Evolutionary conservation across 2,113 vertebrate genomes (phyloP).

Genomic region (Hydrochoerus hydrochaeris): DNA sequence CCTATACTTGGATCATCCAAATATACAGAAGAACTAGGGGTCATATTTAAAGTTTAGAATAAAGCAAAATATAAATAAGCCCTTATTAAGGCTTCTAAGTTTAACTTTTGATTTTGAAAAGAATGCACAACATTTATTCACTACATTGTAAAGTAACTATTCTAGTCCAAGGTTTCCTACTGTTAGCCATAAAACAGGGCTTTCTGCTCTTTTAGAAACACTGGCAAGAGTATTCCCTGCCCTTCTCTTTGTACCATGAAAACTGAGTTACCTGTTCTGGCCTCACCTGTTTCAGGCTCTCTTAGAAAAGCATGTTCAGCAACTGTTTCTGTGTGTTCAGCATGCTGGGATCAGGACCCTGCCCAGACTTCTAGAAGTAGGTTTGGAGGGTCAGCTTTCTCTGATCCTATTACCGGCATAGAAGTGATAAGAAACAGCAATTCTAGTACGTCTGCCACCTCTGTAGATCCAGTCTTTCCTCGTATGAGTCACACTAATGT

Average conservation of each 20-base stretch:
- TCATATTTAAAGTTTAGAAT: background rate
- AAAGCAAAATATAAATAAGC: conserved; percentile 47
- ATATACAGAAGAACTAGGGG: background rate
- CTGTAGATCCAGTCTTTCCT: background rate
- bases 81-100: background rate
- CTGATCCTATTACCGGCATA: conserved; percentile 13
- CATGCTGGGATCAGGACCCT: background rate
- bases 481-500: background rate
- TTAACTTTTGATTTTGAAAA: conserved; percentile 42
- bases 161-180: background rate
- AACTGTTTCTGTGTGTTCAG: background rate
- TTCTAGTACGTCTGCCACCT: conserved; percentile 27
- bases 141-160: background rate
- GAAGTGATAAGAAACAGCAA: background rate
- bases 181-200: background rate
- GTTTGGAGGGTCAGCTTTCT: background rate
- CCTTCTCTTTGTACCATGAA: background rate
- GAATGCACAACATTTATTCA: background rate
- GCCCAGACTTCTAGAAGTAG: background rate
- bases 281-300: background rate
- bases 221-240: background rate
- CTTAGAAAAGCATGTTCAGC: conserved; percentile 23
- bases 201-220: conserved; percentile 22
- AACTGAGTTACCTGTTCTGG: background rate
- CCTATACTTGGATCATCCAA: background rate